phyloP scores from a whole-genome alignment of 2,113 vertebrate species.

The Tympanuchus pallidicinctus region DNA sequence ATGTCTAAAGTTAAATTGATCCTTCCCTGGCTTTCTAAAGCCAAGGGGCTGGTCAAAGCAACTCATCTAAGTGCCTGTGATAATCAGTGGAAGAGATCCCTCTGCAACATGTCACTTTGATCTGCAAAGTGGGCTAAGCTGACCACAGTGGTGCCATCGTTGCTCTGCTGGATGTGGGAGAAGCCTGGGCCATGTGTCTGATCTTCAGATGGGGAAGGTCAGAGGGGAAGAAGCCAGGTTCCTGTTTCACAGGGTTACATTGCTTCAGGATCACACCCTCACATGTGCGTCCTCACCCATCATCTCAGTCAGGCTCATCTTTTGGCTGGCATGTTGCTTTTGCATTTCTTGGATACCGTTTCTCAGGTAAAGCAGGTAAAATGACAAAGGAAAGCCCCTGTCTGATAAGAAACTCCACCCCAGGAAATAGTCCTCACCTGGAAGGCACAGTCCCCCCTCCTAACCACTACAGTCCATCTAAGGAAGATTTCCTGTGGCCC shows the following conservation, averaged over 20 bases:
- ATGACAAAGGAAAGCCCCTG: not conserved
- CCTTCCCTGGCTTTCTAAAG: not conserved
- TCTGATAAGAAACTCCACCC: not conserved
- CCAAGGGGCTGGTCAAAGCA: not conserved
- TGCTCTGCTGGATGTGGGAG: not conserved
- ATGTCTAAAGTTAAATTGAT: not conserved
- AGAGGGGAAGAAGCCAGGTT: not conserved
- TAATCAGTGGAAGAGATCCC: not conserved
- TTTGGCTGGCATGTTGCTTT: not conserved
- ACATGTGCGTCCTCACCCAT: not conserved
- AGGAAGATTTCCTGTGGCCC: not conserved
- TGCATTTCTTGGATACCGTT: accelerated
- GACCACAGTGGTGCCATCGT: not conserved
- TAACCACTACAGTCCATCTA: not conserved
- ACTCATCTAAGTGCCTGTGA: not conserved
- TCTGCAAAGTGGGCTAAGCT: not conserved
- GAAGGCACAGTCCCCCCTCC: not conserved
- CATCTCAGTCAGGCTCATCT: not conserved
- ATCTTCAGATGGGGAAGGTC: not conserved
- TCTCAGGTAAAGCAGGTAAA: not conserved
- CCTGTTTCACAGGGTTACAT: not conserved
- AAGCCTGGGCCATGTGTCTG: not conserved
- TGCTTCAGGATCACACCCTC: not conserved
- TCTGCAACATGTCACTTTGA: not conserved
- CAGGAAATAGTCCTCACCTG: not conserved